Evolutionary conservation across 2,797 vertebrate species (phyloP).

Genomic region (Ficedula albicollis): DNA sequence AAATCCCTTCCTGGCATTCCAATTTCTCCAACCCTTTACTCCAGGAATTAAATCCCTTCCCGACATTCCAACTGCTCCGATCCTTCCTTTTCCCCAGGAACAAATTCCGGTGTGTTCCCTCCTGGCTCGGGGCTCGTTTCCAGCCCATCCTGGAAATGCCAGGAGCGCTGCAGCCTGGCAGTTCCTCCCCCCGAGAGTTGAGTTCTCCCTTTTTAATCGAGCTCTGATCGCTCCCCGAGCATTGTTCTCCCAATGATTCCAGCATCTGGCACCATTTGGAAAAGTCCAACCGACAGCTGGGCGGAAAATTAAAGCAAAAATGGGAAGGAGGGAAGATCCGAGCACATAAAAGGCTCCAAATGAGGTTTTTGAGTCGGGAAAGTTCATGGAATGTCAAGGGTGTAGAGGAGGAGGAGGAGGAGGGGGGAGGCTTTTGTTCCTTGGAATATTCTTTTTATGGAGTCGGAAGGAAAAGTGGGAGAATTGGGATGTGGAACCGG

Average conservation of each 20-base stretch:
- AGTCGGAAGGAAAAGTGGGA: not conserved
- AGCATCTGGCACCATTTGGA: slow-evolving; percentile 79
- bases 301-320: slow-evolving; percentile 56
- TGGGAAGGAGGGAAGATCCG: not conserved
- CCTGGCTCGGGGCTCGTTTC: slow-evolving; percentile 52
- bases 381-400: not conserved
- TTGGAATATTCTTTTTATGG: not conserved
- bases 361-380: not conserved
- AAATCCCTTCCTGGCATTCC: not conserved
- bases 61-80: fast-evolving
- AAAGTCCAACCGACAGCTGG: slow-evolving; percentile 79
- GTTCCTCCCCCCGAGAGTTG: slow-evolving; percentile 78
- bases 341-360: slow-evolving; percentile 62
- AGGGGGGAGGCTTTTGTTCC: not conserved
- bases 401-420: not conserved
- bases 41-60: not conserved
- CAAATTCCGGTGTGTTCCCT: slow-evolving; percentile 47
- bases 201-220: slow-evolving; percentile 77
- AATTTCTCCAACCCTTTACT: too few species aligned
- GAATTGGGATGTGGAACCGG: not conserved
- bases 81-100: not conserved
- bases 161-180: slow-evolving; percentile 43
- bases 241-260: slow-evolving; percentile 79
- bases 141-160: slow-evolving; percentile 70
- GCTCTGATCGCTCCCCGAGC: slow-evolving; percentile 78